Conservation (phyloP, 2,113 vertebrate species). For the Halichoerus grypus region DNA sequence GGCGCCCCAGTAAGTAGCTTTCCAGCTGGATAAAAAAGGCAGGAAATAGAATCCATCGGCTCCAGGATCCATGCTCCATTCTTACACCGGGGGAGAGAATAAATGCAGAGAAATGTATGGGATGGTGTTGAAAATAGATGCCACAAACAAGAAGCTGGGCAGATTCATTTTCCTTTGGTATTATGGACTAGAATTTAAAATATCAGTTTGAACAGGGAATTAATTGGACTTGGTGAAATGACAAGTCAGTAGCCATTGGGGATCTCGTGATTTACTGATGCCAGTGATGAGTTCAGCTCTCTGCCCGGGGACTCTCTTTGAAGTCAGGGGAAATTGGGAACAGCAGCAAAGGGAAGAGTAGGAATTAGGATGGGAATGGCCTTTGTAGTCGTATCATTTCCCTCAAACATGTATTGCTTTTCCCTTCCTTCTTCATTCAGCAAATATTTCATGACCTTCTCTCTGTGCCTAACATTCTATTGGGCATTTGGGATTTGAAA, state of each 20-base stretch:
- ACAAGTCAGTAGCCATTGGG: background rate
- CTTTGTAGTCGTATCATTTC: background rate
- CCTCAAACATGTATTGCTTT: background rate
- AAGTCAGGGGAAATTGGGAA: background rate
- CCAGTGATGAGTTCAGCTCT: background rate
- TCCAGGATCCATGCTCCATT: background rate
- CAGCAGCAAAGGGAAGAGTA: background rate
- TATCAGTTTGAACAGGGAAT: background rate
- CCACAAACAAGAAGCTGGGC: background rate
- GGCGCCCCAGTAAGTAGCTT: background rate
- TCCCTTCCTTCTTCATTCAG: background rate
- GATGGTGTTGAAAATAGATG: background rate
- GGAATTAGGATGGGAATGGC: background rate
- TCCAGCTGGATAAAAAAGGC: constrained; percentile 38
- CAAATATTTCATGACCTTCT: background rate
- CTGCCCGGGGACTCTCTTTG: constrained; percentile 35
- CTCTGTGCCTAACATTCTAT: background rate
- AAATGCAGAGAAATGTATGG: background rate
- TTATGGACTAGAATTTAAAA: background rate
- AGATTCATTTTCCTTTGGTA: constrained; percentile 17
- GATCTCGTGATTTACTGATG: background rate
- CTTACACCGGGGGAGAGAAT: background rate
- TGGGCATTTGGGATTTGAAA: background rate
- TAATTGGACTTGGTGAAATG: background rate
- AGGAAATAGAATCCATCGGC: background rate